These are phyloP conservation scores for Athene noctua DNA, from an alignment of 2,113 vertebrate species.

Conservation along the genomic window DNA sequence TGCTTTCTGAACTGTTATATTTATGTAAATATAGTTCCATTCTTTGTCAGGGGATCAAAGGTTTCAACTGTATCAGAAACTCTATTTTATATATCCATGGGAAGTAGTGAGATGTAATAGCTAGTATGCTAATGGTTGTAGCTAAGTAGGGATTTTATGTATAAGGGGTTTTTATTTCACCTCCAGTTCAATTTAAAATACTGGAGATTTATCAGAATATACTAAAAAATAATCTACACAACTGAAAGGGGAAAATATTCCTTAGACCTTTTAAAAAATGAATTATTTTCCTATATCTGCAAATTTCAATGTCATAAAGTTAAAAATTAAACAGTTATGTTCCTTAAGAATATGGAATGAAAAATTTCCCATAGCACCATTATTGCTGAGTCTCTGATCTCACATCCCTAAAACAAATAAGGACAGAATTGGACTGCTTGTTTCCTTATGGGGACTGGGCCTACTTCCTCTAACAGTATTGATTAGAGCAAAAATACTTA, in stretches of 20 bases:
- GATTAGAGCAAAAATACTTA: background rate
- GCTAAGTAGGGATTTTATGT: background rate
- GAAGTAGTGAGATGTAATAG: background rate
- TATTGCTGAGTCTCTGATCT: background rate
- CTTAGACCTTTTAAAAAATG: background rate
- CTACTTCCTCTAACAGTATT: background rate
- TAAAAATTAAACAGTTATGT: background rate
- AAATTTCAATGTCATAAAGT: background rate
- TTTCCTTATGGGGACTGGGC: background rate
- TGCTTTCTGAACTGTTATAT: background rate
- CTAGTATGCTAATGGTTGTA: background rate
- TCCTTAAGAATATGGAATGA: background rate
- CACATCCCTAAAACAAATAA: background rate
- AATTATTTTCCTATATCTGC: background rate
- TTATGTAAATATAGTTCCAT: slow-evolving; percentile 34
- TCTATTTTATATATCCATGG: background rate
- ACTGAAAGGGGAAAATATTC: background rate
- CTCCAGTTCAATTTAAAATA: background rate
- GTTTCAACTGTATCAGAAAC: background rate
- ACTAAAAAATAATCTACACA: background rate
- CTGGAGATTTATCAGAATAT: background rate
- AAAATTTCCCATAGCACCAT: background rate
- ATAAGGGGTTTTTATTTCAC: background rate
- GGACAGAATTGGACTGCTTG: background rate
- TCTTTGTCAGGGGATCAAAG: slow-evolving; percentile 21